Evolutionary conservation across 35 echinoderm and acorn worm genomes (phyloP).

Genomic region (Heliocidaris tuberculata): DNA sequence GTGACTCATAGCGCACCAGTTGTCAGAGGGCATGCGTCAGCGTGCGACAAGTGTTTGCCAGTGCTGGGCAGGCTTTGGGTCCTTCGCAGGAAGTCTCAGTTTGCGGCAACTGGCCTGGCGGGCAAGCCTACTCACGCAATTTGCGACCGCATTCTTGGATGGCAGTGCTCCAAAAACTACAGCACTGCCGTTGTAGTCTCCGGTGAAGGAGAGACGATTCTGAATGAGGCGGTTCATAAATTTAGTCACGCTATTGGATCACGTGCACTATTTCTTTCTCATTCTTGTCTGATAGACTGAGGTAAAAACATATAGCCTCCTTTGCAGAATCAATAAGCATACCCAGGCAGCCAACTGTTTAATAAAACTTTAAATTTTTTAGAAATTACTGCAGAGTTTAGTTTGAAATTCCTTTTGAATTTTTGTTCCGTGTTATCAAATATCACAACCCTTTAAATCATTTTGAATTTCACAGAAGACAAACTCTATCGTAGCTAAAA

Average conservation of each 20-base stretch:
- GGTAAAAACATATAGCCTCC: no score
- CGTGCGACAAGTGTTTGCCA: conserved; percentile 27
- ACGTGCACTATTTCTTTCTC: background rate
- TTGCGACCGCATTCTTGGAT: background rate
- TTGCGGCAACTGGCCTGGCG: conserved; percentile 45
- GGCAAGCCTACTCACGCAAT: conserved; percentile 37
- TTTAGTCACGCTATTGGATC: background rate
- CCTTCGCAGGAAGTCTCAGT: conserved; percentile 34
- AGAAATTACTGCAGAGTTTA: no score
- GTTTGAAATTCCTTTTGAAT: no score
- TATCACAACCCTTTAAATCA: no score
- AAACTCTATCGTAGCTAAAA: no score
- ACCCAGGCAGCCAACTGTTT: no score
- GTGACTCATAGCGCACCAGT: conserved; percentile 33
- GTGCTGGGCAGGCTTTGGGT: background rate
- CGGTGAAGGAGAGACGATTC: background rate
- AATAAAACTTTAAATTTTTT: no score
- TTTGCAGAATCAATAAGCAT: no score
- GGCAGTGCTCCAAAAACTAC: conserved; percentile 27
- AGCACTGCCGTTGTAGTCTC: background rate
- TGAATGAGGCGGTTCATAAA: background rate
- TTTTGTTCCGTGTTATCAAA: no score
- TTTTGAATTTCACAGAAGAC: no score
- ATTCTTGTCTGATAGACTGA: no score
- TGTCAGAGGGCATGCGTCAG: conserved; percentile 24